phyloP scores from a whole-genome alignment of 2,797 vertebrate genomes.

The Aeoliscus strigatus region DNA sequence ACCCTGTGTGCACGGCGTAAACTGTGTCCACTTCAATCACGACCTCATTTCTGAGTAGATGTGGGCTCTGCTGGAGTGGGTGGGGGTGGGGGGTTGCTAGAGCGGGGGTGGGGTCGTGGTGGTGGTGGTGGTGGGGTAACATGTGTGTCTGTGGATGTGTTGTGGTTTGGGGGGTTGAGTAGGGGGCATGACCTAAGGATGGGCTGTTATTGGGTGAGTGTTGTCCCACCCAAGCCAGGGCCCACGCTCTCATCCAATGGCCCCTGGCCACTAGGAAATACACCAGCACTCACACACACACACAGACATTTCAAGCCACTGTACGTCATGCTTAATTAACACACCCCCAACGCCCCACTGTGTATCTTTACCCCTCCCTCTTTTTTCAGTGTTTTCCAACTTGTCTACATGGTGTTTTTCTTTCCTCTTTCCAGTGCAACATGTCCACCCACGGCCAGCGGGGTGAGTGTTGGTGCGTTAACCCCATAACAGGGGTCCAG shows the following conservation, averaged over 20 bases:
- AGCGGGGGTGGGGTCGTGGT: constrained; percentile 15
- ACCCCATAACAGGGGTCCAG: constrained; percentile 85
- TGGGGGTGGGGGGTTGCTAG: constrained; percentile 25
- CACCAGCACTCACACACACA: constrained; percentile 14
- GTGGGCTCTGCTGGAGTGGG: constrained; percentile 40
- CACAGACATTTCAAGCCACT: constrained; percentile 32
- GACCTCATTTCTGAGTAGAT: constrained; percentile 69
- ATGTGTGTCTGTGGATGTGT: constrained; percentile 40
- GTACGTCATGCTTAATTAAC: constrained; percentile 60
- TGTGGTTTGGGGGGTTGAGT: no score
- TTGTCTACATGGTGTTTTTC: constrained; percentile 46
- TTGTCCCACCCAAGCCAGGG: constrained; percentile 55
- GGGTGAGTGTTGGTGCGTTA: constrained; percentile 95
- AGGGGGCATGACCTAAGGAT: constrained; percentile 55
- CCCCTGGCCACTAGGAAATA: constrained; percentile 17
- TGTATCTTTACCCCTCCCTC: constrained; percentile 33
- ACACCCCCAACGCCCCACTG: constrained; percentile 45
- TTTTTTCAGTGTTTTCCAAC: constrained; percentile 41
- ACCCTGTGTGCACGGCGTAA: constrained; percentile 54
- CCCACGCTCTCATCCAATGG: constrained; percentile 52
- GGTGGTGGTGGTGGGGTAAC: constrained; percentile 25
- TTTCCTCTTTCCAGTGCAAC: constrained; percentile 82
- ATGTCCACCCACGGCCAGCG: constrained; percentile 93
- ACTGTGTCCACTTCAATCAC: constrained; percentile 76
- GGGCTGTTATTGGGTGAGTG: constrained; percentile 59